These are phyloP conservation scores for Lypha dubia DNA, from an alignment of 2,888 invertebrate genomes.

Conservation along the genomic window DNA sequence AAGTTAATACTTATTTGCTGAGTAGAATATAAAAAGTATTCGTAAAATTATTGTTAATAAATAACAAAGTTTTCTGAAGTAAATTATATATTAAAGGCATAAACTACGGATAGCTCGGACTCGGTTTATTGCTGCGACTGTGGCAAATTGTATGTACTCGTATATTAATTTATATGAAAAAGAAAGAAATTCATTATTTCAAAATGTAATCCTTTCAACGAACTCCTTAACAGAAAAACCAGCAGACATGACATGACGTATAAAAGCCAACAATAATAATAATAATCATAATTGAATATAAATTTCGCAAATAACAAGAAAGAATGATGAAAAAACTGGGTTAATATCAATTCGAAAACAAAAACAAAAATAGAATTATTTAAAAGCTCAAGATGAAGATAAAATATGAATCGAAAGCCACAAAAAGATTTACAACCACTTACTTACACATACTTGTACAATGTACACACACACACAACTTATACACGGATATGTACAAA, in stretches of 20 bases:
- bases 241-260: slow-evolving; percentile 6
- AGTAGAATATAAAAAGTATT: too few relatives aligned
- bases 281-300: slow-evolving; percentile 55
- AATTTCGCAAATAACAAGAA: neutral
- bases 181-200: slow-evolving; percentile 43
- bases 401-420: slow-evolving; percentile 48
- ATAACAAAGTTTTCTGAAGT: neutral
- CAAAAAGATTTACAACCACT: slow-evolving; percentile 45
- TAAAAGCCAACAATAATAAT: slow-evolving; percentile 26
- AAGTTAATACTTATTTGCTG: too few relatives aligned
- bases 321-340: slow-evolving; percentile 43
- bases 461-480: neutral
- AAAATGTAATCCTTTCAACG: slow-evolving; percentile 51
- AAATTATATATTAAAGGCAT: neutral
- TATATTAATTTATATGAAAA: neutral
- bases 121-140: neutral
- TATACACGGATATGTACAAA: neutral
- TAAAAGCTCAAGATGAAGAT: slow-evolving; percentile 42
- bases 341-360: slow-evolving; percentile 41
- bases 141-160: neutral
- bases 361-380: slow-evolving; percentile 14
- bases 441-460: neutral
- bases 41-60: neutral
- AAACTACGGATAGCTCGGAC: neutral
- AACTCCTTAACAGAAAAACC: neutral